phyloP scores from a whole-genome alignment of 2,888 invertebrate genomes.

The Ennomos erosarius region DNA sequence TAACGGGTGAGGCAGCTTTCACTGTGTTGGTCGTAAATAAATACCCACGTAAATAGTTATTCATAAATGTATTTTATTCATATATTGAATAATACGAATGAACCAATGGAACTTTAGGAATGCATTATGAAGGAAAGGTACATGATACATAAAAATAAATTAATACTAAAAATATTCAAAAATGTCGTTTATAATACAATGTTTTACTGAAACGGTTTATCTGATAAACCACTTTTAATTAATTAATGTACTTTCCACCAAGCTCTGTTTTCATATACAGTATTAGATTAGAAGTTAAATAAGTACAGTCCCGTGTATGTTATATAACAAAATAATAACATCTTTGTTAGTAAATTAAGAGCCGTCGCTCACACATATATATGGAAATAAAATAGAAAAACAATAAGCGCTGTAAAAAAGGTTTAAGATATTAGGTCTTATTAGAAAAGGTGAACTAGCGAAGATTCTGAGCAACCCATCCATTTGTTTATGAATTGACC shows the following conservation, averaged over 20 bases:
- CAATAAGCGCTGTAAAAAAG: too few relatives aligned
- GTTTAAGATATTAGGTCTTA: too few relatives aligned
- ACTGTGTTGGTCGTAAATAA: background rate
- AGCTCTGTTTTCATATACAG: constrained; percentile 66
- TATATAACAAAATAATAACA: background rate
- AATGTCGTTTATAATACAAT: constrained; percentile 65
- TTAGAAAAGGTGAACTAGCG: too few relatives aligned
- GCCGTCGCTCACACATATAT: too few relatives aligned
- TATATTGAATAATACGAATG: constrained; percentile 76
- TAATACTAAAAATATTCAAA: constrained; percentile 76
- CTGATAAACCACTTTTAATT: constrained; percentile 67
- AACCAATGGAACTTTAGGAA: constrained; percentile 78
- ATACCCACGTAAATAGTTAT: constrained; percentile 48
- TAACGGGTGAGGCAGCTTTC: background rate
- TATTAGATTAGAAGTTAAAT: constrained; percentile 41
- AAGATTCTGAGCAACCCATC: too few relatives aligned
- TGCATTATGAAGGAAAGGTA: constrained; percentile 68
- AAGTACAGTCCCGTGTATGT: constrained; percentile 11
- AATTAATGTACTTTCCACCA: constrained; percentile 61
- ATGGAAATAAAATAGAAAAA: too few relatives aligned
- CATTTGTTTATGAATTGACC: too few relatives aligned
- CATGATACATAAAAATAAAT: constrained; percentile 76
- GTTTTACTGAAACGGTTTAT: constrained; percentile 68
- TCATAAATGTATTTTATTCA: constrained; percentile 72
- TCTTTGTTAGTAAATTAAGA: background rate